Percentiles rank a stretch among this genome's conserved stretches.
Conservation (phyloP, 2,113 vertebrate species). For the Atherinomorus stipes region DNA sequence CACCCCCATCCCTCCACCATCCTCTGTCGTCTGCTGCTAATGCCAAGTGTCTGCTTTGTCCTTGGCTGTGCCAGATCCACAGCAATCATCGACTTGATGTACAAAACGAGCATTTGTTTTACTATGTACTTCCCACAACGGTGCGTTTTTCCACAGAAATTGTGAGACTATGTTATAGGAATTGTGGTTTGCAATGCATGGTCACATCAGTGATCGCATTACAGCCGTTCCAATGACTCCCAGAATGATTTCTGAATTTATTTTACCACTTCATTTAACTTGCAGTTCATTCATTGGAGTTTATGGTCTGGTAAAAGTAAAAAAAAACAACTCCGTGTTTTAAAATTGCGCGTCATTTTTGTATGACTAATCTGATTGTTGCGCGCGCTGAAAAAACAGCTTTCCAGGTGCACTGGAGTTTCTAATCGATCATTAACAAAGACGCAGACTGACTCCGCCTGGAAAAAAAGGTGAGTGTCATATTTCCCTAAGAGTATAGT, state of each 20-base stretch:
- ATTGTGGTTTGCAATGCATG: too few relatives aligned
- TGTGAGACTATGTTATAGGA: background rate
- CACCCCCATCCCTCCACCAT: conserved; percentile 12
- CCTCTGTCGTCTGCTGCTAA: conserved; percentile 26
- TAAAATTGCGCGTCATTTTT: background rate
- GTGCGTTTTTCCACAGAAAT: background rate
- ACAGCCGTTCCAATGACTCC: too few relatives aligned
- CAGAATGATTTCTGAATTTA: background rate
- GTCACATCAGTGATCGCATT: too few relatives aligned
- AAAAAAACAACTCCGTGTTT: background rate
- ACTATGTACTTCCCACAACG: conserved; percentile 1
- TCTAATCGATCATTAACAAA: background rate
- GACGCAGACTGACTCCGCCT: background rate
- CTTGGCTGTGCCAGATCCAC: conserved; percentile 37
- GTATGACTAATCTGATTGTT: background rate
- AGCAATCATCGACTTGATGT: conserved; percentile 9
- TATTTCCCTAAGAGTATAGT: background rate
- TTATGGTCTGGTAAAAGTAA: background rate
- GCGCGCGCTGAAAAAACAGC: background rate
- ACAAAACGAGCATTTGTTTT: background rate
- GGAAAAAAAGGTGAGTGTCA: background rate
- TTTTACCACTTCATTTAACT: background rate
- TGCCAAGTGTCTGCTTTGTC: conserved; percentile 59
- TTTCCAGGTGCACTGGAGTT: background rate
- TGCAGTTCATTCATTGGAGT: background rate